phyloP scores from a whole-genome alignment of 2,888 invertebrate genomes.

The Phalera bucephala region DNA sequence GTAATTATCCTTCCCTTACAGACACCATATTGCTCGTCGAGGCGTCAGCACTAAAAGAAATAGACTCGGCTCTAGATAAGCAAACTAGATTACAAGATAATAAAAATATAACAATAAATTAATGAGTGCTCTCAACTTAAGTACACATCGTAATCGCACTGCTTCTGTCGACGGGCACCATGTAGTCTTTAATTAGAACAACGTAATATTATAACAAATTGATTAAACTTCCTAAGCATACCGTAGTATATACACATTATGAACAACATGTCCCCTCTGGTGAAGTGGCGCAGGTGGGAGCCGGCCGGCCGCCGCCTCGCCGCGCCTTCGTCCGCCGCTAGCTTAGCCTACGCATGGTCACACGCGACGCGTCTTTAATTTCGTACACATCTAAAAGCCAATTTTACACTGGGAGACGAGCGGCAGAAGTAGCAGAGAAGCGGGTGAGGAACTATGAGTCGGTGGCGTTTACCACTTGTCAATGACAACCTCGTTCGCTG shows the following conservation, averaged over 20 bases:
- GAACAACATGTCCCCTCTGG: slow-evolving; percentile 77
- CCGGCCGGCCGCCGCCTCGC: slow-evolving; percentile 30
- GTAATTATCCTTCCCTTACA: slow-evolving; percentile 79
- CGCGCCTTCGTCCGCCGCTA: slow-evolving; percentile 20
- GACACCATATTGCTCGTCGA: slow-evolving; percentile 83
- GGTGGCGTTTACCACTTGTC: slow-evolving; percentile 86
- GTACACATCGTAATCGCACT: slow-evolving; percentile 82
- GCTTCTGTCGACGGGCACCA: slow-evolving; percentile 81
- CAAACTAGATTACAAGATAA: slow-evolving; percentile 78
- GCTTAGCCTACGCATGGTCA: slow-evolving; percentile 23
- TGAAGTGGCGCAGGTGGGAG: slow-evolving; percentile 59
- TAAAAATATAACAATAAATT: slow-evolving; percentile 82
- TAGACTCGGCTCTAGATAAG: slow-evolving; percentile 79
- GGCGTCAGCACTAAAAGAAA: slow-evolving; percentile 81
- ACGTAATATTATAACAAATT: slow-evolving; percentile 80
- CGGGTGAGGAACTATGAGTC: slow-evolving; percentile 76
- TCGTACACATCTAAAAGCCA: slow-evolving; percentile 57
- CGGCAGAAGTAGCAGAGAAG: slow-evolving; percentile 74
- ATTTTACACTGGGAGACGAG: slow-evolving; percentile 65
- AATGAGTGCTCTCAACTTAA: slow-evolving; percentile 81
- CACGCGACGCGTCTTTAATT: slow-evolving; percentile 37
- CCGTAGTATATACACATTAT: slow-evolving; percentile 82
- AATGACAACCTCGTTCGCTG: slow-evolving; percentile 88
- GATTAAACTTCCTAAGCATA: slow-evolving; percentile 82
- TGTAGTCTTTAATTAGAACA: slow-evolving; percentile 81